Evolutionary conservation across 2,797 vertebrate species (phyloP).

Genomic region (Alfaro cultratus): DNA sequence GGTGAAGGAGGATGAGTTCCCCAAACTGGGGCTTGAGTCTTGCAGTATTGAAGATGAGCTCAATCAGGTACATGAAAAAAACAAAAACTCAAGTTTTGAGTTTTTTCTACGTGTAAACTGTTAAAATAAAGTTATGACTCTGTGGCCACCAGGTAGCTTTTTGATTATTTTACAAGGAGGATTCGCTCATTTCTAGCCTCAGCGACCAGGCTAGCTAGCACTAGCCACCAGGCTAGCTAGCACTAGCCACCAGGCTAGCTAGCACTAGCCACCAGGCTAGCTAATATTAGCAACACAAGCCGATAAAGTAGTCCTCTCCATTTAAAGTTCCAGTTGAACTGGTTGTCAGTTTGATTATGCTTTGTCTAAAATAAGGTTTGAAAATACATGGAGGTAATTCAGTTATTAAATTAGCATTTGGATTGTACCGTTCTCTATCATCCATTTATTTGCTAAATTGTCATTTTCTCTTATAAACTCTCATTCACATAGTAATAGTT

Average conservation of each 20-base stretch:
- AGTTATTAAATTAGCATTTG: background rate
- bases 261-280: background rate
- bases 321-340: background rate
- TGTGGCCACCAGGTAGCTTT: background rate
- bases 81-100: background rate
- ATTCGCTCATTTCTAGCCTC: background rate
- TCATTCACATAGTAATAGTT: background rate
- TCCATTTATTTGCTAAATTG: background rate
- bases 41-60: conserved; percentile 93
- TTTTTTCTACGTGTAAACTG: background rate
- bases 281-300: background rate
- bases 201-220: background rate
- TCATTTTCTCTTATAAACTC: background rate
- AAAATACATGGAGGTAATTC: background rate
- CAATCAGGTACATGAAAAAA: conserved; percentile 84
- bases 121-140: background rate
- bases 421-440: background rate
- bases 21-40: conserved; percentile 82
- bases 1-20: conserved; percentile 85
- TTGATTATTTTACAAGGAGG: background rate
- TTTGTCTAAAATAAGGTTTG: background rate
- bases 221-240: too few relatives aligned
- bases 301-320: background rate
- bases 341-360: background rate
- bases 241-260: background rate